phyloP scores from a whole-genome alignment of 1,140 invertebrate genomes.

The Temnothorax curvispinosus region DNA sequence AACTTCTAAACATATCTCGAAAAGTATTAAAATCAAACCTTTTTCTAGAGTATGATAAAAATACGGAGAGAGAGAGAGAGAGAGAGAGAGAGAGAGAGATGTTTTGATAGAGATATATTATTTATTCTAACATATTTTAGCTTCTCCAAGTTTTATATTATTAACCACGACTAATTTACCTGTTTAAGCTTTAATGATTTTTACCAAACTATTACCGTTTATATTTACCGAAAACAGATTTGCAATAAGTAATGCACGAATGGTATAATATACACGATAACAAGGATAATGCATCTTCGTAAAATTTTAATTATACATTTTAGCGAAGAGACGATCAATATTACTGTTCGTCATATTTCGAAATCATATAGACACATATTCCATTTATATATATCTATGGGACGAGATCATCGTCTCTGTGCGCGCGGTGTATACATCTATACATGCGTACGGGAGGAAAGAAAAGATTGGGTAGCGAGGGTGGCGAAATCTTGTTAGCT shows the following conservation, averaged over 20 bases:
- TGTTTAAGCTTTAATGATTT: slow-evolving; percentile 1
- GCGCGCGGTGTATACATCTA: not conserved
- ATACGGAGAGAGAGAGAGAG: not conserved
- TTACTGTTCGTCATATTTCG: not conserved
- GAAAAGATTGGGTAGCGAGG: slow-evolving; percentile 49
- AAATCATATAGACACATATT: not conserved
- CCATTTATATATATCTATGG: not conserved
- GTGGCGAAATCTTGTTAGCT: slow-evolving; percentile 69
- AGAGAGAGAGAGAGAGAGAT: too few relatives aligned
- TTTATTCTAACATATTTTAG: not conserved
- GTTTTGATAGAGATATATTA: not conserved
- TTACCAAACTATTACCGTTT: not conserved
- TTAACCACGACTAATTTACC: not conserved
- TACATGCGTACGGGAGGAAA: not conserved
- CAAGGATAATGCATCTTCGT: not conserved
- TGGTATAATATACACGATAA: not conserved
- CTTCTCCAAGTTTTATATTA: not conserved
- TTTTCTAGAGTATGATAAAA: not conserved
- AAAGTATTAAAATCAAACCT: not conserved
- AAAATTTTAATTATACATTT: slow-evolving; percentile 32
- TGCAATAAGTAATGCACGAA: slow-evolving; percentile 2
- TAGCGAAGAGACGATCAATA: not conserved
- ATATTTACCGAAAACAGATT: not conserved
- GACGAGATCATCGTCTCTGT: not conserved
- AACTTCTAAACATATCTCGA: not conserved